These are phyloP conservation scores for Zaprionus lachaisei DNA, from an alignment of 1,140 invertebrate species.

Conservation along the genomic window DNA sequence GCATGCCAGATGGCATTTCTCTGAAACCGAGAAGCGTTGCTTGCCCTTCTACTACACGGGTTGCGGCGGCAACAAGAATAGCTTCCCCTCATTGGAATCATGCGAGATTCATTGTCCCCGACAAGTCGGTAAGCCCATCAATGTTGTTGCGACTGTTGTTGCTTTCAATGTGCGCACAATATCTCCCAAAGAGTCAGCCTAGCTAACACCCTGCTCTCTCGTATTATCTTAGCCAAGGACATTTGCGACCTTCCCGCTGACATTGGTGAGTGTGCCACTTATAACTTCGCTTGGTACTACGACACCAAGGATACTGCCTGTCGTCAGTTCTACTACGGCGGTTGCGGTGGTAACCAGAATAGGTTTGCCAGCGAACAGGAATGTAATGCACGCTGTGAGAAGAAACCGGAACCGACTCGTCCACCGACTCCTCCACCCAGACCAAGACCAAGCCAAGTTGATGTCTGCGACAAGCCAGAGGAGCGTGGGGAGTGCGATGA, in stretches of 20 bases:
- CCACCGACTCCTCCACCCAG: conserved; percentile 59
- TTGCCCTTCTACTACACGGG: conserved; percentile 97
- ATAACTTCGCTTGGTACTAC: conserved; percentile 93
- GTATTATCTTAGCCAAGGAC: conserved; percentile 85
- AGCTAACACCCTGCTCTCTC: conserved; percentile 24
- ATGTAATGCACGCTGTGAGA: conserved; percentile 88
- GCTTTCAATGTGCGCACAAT: conserved; percentile 67
- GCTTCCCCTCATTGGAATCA: conserved; percentile 90
- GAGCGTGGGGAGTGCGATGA: conserved; percentile 49
- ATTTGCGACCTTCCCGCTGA: conserved; percentile 90
- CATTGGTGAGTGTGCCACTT: conserved; percentile 92
- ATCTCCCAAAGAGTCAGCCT: background rate
- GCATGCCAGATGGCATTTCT: conserved; percentile 94
- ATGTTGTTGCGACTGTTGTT: conserved; percentile 58
- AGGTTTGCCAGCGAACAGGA: conserved; percentile 90
- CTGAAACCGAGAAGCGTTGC: conserved; percentile 93
- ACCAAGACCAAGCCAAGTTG: conserved; percentile 19
- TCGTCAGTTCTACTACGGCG: conserved; percentile 92
- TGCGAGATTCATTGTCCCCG: conserved; percentile 93
- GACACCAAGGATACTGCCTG: conserved; percentile 90
- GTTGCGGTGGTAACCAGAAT: conserved; percentile 93
- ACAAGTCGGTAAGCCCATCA: conserved; percentile 89
- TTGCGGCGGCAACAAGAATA: conserved; percentile 95
- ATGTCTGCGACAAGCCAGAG: conserved; percentile 55
- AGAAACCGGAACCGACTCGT: conserved; percentile 61